These are phyloP conservation scores for Drosophila orosa DNA, from an alignment of 1,140 invertebrate species.

Conservation along the genomic window DNA sequence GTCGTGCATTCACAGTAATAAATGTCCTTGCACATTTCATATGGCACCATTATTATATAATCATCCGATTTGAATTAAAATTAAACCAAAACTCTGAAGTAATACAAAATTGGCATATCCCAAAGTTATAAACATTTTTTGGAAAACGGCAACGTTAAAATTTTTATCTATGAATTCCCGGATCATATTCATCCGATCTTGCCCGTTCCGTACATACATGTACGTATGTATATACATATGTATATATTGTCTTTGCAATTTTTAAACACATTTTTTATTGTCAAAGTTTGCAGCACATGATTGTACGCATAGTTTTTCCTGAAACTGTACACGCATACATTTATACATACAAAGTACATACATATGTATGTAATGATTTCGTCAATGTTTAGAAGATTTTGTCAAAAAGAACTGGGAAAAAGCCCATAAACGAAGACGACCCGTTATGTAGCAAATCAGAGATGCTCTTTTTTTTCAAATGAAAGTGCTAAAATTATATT, in stretches of 20 bases:
- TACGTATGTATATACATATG: too few relatives aligned
- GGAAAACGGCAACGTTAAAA: too few relatives aligned
- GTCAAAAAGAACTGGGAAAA: constrained; percentile 13
- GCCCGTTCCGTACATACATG: too few relatives aligned
- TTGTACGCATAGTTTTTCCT: not conserved
- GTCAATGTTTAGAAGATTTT: constrained; percentile 18
- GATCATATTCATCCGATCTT: too few relatives aligned
- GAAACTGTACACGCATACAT: not conserved
- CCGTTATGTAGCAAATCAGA: not conserved
- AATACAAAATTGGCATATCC: too few relatives aligned
- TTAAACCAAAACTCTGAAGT: too few relatives aligned
- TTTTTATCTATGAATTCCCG: too few relatives aligned
- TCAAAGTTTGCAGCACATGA: not conserved
- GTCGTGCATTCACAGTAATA: too few relatives aligned
- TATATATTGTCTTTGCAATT: not conserved
- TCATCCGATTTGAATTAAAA: too few relatives aligned
- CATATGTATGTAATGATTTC: not conserved
- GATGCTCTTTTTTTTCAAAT: not conserved
- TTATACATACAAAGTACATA: not conserved
- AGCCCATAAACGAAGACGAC: not conserved
- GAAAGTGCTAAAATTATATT: not conserved
- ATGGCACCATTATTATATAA: too few relatives aligned
- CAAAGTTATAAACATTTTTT: too few relatives aligned
- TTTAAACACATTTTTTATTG: not conserved
- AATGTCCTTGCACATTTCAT: too few relatives aligned